These are phyloP conservation scores for Nymphalis c-album DNA, from an alignment of 2,888 invertebrate genomes.

Conservation along the genomic window DNA sequence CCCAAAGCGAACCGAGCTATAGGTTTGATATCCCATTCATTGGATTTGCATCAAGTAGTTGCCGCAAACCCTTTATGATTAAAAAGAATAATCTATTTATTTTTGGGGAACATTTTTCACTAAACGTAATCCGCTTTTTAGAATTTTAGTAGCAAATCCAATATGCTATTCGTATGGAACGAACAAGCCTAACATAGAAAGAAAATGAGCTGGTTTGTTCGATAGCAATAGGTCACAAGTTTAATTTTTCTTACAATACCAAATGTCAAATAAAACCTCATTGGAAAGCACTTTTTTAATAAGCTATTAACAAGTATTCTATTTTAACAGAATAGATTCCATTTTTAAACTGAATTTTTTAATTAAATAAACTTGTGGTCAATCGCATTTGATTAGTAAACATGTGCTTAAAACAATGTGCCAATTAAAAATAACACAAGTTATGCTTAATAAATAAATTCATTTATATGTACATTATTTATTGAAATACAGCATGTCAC, in stretches of 20 bases:
- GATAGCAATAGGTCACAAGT: conserved; percentile 13
- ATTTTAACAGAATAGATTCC: neutral
- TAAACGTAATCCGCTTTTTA: conserved; percentile 38
- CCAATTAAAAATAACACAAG: conserved; percentile 10
- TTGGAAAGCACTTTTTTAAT: neutral
- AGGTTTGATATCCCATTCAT: conserved; percentile 77
- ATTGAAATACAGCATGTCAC: conserved; percentile 27
- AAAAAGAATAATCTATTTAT: conserved; percentile 19
- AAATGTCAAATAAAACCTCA: neutral
- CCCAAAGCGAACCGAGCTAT: conserved; percentile 76
- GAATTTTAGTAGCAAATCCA: conserved; percentile 41
- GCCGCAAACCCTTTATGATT: conserved; percentile 48
- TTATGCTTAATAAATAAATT: conserved; percentile 17
- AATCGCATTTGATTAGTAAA: conserved; percentile 3
- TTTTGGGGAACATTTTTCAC: conserved; percentile 35
- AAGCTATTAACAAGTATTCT: neutral
- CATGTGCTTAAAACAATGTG: conserved; percentile 30
- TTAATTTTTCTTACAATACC: neutral
- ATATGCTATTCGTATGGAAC: conserved; percentile 28
- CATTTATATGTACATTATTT: conserved; percentile 11
- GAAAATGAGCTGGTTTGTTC: conserved; percentile 23
- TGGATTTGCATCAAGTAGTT: conserved; percentile 73
- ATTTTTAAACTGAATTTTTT: neutral
- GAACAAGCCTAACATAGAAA: conserved; percentile 12
- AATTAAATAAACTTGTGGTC: conserved; percentile 21